Conservation (phyloP, 2,888 invertebrate species). For the Diplolepis rosae region DNA sequence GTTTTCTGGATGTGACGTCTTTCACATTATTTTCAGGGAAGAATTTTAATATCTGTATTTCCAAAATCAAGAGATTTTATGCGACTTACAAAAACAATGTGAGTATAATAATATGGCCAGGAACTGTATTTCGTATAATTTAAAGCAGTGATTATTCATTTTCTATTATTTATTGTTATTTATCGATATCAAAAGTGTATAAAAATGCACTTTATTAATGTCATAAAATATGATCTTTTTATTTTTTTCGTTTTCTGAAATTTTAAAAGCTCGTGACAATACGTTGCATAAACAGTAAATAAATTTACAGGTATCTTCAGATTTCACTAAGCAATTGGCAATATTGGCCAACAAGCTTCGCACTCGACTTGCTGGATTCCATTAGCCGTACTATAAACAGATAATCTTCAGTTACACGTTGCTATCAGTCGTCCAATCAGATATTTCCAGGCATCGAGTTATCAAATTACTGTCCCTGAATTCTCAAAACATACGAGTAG, state of each 20-base stretch:
- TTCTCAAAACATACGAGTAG: constrained; percentile 53
- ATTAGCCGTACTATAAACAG: constrained; percentile 68
- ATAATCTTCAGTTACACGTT: constrained; percentile 64
- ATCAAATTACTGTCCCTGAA: constrained; percentile 64
- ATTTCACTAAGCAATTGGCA: constrained; percentile 1
- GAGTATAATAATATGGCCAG: too few relatives aligned
- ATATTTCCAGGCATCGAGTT: constrained; percentile 62
- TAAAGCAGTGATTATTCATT: too few relatives aligned
- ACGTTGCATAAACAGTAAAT: not conserved
- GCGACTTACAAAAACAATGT: too few relatives aligned
- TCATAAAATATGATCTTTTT: not conserved
- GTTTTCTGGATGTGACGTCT: too few relatives aligned
- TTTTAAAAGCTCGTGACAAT: not conserved
- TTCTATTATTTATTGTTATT: too few relatives aligned
- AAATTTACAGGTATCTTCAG: not conserved
- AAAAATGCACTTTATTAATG: too few relatives aligned
- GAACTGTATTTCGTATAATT: too few relatives aligned
- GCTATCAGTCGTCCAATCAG: constrained; percentile 66
- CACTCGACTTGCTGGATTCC: constrained; percentile 43
- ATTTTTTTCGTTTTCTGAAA: not conserved
- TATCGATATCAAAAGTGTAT: too few relatives aligned
- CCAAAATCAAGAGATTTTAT: too few relatives aligned
- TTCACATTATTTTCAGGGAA: too few relatives aligned
- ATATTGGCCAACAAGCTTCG: not conserved
- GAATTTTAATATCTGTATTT: too few relatives aligned